phyloP scores from a whole-genome alignment of 2,888 invertebrate species.

The Coleophora flavipennella region DNA sequence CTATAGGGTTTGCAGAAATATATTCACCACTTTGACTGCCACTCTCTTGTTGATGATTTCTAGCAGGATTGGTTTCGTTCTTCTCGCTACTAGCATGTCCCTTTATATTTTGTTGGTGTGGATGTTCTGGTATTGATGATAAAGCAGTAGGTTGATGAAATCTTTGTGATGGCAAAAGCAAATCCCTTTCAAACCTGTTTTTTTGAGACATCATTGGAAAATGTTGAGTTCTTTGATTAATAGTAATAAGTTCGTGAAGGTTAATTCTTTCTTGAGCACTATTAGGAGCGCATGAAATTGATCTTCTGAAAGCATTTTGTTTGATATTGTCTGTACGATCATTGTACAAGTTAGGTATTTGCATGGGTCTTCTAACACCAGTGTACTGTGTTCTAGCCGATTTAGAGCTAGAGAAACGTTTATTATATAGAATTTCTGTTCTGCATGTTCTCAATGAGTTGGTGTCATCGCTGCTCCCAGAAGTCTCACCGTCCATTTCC shows the following conservation, averaged over 20 bases:
- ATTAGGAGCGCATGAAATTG: constrained; percentile 16
- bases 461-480: constrained; percentile 47
- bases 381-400: constrained; percentile 28
- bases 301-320: constrained; percentile 29
- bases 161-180: constrained; percentile 42
- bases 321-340: constrained; percentile 30
- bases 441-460: constrained; percentile 33
- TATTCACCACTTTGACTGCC: constrained; percentile 36
- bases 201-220: constrained; percentile 21
- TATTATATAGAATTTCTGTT: constrained; percentile 25
- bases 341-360: constrained; percentile 26
- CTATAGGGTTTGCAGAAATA: too few relatives aligned
- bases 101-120: constrained; percentile 7
- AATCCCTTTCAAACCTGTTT: constrained; percentile 40
- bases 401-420: constrained; percentile 26
- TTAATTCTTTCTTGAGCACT: constrained; percentile 4
- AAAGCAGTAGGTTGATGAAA: constrained; percentile 23
- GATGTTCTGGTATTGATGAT: constrained; percentile 11
- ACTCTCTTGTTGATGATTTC: not conserved
- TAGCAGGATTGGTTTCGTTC: not conserved
- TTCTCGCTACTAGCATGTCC: not conserved
- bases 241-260: constrained; percentile 1
- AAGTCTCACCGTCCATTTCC: constrained; percentile 48
- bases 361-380: constrained; percentile 23
- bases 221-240: constrained; percentile 14